Evolutionary conservation across 2,888 invertebrate genomes (phyloP), one percentile per base, ranked within the genome.

Genomic region (Lasioglossum marginatum): DNA sequence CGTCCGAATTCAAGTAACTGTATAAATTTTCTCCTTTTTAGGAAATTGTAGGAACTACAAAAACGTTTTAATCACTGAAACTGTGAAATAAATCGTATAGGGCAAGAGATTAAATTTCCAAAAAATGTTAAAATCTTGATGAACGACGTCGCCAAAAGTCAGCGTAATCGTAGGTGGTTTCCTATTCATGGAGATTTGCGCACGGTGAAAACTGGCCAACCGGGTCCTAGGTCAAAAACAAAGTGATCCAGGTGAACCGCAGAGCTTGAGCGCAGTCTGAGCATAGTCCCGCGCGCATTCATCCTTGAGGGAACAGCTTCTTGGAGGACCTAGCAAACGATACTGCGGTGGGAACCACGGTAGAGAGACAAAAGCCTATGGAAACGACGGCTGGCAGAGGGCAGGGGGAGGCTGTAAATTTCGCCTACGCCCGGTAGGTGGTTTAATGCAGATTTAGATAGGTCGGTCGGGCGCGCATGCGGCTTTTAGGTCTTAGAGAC

Each of bases 381-480:
- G 52, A 57, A 78, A 82, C 81, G 73, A 76, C 68, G 76, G 79
- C 16, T 34, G 66, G 68, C 23, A 68, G 23, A 6, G 37, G 23
- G 77, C 77, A 74, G 52, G 8, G 63, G 79, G 70, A 43, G 57
- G 83, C 72, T 91, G 91, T 93, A 92, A 93, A 93, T 92, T 93
- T 90, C 83, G 81, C 76, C 77, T 72, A 52, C 83, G 80, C 85
- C 77, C 87, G 89, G 87, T 87, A 87, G 91, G 91, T 93, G 90
- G 92, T 93, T 94, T 94, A 93, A 94, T 94, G 92, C 91, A 93
- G 93, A 94, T 93, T 93, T 93, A 94, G 93, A 92, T 93, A 92
- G 91, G 90, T 87, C 81, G 87, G 77, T 63, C 76, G 86, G 71
- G 81, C 82, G 87, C 88, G 89, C 87, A 83, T 83, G 87, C 91